phyloP scores from a whole-genome alignment of 2,113 vertebrate genomes.

The Dendropsophus ebraccatus region DNA sequence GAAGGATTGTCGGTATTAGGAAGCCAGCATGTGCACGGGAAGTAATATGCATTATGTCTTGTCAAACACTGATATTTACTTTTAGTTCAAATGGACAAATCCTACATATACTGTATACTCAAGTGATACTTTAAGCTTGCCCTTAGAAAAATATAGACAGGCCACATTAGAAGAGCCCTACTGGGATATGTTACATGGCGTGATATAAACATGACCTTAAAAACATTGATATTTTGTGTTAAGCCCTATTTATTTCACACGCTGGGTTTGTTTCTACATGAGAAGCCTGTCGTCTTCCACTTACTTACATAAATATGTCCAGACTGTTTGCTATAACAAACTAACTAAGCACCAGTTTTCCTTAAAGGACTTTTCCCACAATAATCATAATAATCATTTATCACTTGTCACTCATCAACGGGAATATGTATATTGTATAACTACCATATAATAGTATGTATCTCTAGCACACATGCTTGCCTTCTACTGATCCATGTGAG shows the following conservation, averaged over 20 bases:
- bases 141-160: slow-evolving; percentile 39
- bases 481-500: no score
- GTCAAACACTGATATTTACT: slow-evolving; percentile 35
- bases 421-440: no score
- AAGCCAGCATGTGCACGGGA: slow-evolving; percentile 56
- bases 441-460: no score
- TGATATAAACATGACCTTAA: slow-evolving; percentile 43
- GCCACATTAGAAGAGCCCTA: neutral
- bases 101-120: slow-evolving; percentile 10
- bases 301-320: neutral
- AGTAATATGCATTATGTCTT: slow-evolving; percentile 31
- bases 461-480: no score
- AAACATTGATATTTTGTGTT: slow-evolving; percentile 2
- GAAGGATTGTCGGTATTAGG: slow-evolving; percentile 47
- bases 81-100: slow-evolving; percentile 21
- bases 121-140: slow-evolving; percentile 43
- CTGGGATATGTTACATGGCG: slow-evolving; percentile 29
- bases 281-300: neutral
- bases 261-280: neutral
- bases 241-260: slow-evolving; percentile 7
- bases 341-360: neutral
- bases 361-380: neutral
- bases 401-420: neutral
- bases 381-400: neutral
- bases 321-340: neutral